Evolutionary conservation across 2,888 invertebrate species (phyloP), one percentile per base, ranked within the genome.

Genomic region (Deroplatys truncata): DNA sequence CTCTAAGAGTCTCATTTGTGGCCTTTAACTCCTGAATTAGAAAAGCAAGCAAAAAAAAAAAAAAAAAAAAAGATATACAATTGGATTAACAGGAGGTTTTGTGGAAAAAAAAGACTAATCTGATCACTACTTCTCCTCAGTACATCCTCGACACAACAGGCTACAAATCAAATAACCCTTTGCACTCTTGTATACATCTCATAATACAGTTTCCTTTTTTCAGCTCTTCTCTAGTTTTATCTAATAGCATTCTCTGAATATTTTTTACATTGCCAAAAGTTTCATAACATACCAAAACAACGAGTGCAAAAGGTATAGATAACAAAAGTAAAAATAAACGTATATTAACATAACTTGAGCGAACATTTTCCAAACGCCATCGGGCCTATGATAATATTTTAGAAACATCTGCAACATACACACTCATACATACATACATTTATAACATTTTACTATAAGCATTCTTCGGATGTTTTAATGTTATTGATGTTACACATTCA

Each of bases 1-100:
- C 96, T 95, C 96, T 96, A 95, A 97, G 96, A 93, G 96, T 96
- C 95, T 97, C 97, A 95, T 97, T 96, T 95, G 97, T 96, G 93
- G 96, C 96, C 95, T 96, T 96, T 95, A 97, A 96, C 95, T 97
- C 97, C 97, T 97, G 96, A 94, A 93, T 90, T 87, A 84, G 82
- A 88, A 88, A 85, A 85, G 88, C 85, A 85, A 86, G 88, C 43
- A 89, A 35, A 84, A 85, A 85, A 85, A 49, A 88, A 88, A 84
- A 56, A 84, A 88, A 90, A 88, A 35, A 90, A 88, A 35, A 90
- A 89, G 88, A 90, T 49, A 88, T 88, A 89, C 49, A 90, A 90
- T 20, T 88, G 87, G 84, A 90, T 90, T 89, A 89, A 89, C 82
- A 88, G 56, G 86, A 86, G 84, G 84, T 84, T 35, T 88, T 29